Conservation (phyloP, 2,113 vertebrate genomes). For the Parus major region DNA sequence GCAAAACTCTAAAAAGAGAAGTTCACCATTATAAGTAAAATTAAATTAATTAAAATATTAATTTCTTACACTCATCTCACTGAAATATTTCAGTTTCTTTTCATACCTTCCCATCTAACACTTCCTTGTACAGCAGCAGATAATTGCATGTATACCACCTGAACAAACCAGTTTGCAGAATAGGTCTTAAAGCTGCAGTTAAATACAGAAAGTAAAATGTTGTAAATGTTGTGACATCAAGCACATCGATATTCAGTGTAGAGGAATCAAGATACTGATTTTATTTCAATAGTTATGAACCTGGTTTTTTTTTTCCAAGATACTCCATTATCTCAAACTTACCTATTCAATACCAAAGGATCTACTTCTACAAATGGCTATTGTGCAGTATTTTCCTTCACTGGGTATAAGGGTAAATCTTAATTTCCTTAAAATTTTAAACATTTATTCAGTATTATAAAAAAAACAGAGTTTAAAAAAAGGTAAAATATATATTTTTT, state of each 20-base stretch:
- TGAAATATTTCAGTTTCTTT: not conserved
- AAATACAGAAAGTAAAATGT: not conserved
- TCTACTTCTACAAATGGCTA: not conserved
- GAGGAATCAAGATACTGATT: not conserved
- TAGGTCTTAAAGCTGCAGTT: not conserved
- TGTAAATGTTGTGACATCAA: not conserved
- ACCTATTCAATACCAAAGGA: not conserved
- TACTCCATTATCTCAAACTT: not conserved
- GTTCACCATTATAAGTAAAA: not conserved
- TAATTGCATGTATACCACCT: not conserved
- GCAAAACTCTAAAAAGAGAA: not conserved
- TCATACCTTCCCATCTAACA: not conserved
- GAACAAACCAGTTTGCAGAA: not conserved
- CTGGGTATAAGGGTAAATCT: not conserved
- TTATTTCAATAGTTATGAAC: not conserved
- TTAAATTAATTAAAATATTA: not conserved
- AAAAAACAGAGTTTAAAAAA: too few relatives aligned
- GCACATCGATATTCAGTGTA: not conserved
- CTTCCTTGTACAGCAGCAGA: not conserved
- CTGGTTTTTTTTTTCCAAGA: not conserved
- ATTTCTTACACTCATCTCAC: not conserved
- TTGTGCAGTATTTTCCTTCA: not conserved
- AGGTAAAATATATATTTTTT: not conserved
- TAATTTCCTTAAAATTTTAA: not conserved
- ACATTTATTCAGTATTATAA: not conserved